A percentile compares a stretch with the other conserved stretches of the same genome.
Conservation (phyloP, 2,797 vertebrate genomes). For the Huso huso region DNA sequence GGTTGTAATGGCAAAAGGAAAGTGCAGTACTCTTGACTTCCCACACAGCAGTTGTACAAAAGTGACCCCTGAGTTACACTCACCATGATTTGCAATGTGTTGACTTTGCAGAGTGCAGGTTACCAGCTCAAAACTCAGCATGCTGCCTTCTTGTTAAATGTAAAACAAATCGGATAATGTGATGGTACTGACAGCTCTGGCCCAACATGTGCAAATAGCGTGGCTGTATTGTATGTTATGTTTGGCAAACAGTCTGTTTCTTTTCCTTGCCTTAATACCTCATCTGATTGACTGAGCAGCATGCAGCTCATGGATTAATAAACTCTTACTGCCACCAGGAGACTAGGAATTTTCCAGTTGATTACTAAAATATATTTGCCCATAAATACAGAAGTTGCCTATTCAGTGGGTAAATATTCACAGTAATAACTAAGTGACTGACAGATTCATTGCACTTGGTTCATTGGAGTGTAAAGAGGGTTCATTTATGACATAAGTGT, state of each 20-base stretch:
- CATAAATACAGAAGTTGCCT: too few relatives aligned
- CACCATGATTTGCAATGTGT: not conserved
- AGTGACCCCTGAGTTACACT: constrained; percentile 4
- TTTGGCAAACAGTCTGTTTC: constrained; percentile 35
- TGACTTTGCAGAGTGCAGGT: constrained; percentile 8
- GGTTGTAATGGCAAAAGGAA: too few relatives aligned
- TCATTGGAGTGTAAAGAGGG: too few relatives aligned
- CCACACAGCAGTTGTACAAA: not conserved
- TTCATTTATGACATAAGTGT: too few relatives aligned
- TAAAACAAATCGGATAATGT: constrained; percentile 12
- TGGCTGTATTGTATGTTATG: not conserved
- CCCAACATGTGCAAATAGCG: constrained; percentile 1
- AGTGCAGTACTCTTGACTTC: too few relatives aligned
- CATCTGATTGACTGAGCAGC: constrained; percentile 3
- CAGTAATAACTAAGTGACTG: too few relatives aligned
- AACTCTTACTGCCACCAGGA: too few relatives aligned
- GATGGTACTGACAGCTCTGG: constrained; percentile 15
- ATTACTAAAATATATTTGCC: too few relatives aligned
- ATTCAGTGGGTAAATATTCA: too few relatives aligned
- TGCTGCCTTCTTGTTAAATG: constrained; percentile 1
- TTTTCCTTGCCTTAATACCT: constrained; percentile 18
- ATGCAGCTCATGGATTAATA: not conserved
- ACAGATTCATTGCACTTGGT: too few relatives aligned
- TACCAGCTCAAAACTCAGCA: not conserved
- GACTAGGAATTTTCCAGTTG: too few relatives aligned